These are phyloP conservation scores for Drosophila pseudoananassae DNA, from an alignment of 1,140 invertebrate genomes.

Conservation along the genomic window DNA sequence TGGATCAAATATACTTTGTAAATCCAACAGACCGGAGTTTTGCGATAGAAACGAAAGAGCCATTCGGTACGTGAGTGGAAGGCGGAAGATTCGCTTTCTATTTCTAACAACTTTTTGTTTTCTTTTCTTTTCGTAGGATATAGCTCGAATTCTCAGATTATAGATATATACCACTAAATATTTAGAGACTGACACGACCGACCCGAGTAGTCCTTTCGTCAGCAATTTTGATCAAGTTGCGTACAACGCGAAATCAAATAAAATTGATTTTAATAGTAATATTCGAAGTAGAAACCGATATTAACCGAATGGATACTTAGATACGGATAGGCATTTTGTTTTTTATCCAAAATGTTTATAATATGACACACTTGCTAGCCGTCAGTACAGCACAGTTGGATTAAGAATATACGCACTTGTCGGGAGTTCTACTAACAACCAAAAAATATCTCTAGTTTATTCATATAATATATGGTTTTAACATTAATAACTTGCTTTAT, in stretches of 20 bases:
- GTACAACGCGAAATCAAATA: slow-evolving; percentile 34
- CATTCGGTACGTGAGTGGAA: slow-evolving; percentile 73
- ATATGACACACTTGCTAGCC: slow-evolving; percentile 40
- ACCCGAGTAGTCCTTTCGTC: slow-evolving; percentile 40
- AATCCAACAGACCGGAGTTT: slow-evolving; percentile 81
- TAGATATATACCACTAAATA: slow-evolving; percentile 28
- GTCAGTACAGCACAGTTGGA: slow-evolving; percentile 74
- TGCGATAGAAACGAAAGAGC: slow-evolving; percentile 81
- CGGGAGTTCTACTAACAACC: slow-evolving; percentile 75
- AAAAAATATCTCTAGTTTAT: slow-evolving; percentile 78
- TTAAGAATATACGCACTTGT: slow-evolving; percentile 36
- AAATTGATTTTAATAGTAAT: slow-evolving; percentile 46
- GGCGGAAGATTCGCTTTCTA: slow-evolving; percentile 27
- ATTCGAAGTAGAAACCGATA: slow-evolving; percentile 67
- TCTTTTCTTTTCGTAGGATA: slow-evolving; percentile 9
- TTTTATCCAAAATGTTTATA: slow-evolving; percentile 27
- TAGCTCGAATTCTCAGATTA: slow-evolving; percentile 13
- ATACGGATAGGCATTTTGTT: slow-evolving; percentile 60
- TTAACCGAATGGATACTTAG: slow-evolving; percentile 30
- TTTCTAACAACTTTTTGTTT: slow-evolving; percentile 3
- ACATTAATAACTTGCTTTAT: slow-evolving; percentile 42
- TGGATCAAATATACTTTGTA: slow-evolving; percentile 82
- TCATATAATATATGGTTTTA: slow-evolving; percentile 26
- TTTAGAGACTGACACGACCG: slow-evolving; percentile 17
- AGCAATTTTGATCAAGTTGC: slow-evolving; percentile 41